These are phyloP conservation scores for Eupithecia subumbrata DNA, from an alignment of 2,888 invertebrate species.

Conservation along the genomic window DNA sequence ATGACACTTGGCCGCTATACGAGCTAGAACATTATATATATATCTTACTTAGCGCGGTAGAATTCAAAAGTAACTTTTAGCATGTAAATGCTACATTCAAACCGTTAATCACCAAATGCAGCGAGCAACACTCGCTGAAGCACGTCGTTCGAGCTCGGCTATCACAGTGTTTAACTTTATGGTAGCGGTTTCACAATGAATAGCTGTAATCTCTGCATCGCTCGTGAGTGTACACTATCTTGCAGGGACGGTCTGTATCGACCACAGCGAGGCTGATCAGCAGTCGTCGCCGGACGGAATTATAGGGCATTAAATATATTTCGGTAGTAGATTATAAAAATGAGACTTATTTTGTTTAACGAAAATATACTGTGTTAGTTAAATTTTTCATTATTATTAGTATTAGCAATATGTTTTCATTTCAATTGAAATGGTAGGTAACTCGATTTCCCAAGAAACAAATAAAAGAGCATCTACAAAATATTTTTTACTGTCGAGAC, in stretches of 20 bases:
- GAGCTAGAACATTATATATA: background rate
- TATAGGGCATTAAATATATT: too few species aligned
- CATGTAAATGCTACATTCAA: background rate
- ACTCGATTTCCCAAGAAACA: background rate
- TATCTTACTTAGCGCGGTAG: background rate
- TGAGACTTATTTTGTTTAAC: too few species aligned
- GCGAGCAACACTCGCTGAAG: too few species aligned
- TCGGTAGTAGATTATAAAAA: too few species aligned
- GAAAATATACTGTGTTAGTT: too few species aligned
- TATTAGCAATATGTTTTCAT: too few species aligned
- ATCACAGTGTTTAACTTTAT: too few species aligned
- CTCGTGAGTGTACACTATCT: constrained; percentile 6
- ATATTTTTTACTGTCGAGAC: background rate
- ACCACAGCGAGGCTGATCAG: background rate
- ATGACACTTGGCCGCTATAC: background rate
- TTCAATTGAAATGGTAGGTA: too few species aligned
- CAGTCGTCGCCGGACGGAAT: background rate
- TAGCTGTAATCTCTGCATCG: constrained; percentile 6
- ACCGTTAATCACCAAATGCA: too few species aligned
- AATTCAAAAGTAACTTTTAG: background rate
- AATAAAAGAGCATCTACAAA: background rate
- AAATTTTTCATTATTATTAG: too few species aligned
- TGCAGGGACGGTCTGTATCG: background rate
- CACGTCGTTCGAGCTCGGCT: too few species aligned
- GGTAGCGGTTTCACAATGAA: background rate